Percentiles rank a stretch among this genome's conserved stretches.
Conservation (phyloP, 2,888 invertebrate species). For the Alloscopus bannaensis region DNA sequence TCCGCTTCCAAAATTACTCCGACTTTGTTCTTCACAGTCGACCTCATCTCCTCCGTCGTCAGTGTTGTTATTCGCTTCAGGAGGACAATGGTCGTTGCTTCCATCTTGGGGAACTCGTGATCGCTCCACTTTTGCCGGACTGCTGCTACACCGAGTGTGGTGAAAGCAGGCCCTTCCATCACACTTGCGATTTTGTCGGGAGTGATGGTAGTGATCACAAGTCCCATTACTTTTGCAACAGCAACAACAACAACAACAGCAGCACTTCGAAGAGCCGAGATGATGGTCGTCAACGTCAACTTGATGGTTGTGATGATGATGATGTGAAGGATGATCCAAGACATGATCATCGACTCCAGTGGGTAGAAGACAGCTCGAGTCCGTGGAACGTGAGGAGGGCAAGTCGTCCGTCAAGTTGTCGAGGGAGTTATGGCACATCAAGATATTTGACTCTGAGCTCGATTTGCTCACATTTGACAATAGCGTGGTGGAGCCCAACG, state of each 20-base stretch:
- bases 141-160: slow-evolving; percentile 43
- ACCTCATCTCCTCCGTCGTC: slow-evolving; percentile 31
- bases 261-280: slow-evolving; percentile 6
- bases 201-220: slow-evolving; percentile 43
- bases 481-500: slow-evolving; percentile 36
- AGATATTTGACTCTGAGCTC: slow-evolving; percentile 72
- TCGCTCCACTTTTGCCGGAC: slow-evolving; percentile 43
- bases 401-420: slow-evolving; percentile 71
- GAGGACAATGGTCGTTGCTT: slow-evolving; percentile 28
- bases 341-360: slow-evolving; percentile 51
- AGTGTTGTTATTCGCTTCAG: slow-evolving; percentile 52
- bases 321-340: slow-evolving; percentile 35
- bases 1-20: slow-evolving; percentile 49
- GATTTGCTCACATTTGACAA: slow-evolving; percentile 69
- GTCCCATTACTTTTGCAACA: slow-evolving; percentile 53
- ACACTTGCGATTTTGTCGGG: slow-evolving; percentile 39
- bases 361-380: slow-evolving; percentile 69
- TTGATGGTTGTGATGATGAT: slow-evolving; percentile 31
- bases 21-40: slow-evolving; percentile 30
- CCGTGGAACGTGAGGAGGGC: slow-evolving; percentile 70
- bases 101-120: slow-evolving; percentile 40
- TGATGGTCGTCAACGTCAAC: slow-evolving; percentile 22
- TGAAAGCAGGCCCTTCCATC: slow-evolving; percentile 32
- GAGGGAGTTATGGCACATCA: slow-evolving; percentile 73
- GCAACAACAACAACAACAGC: slow-evolving; percentile 52